phyloP scores from a whole-genome alignment of 2,797 vertebrate species.

The Chaunax sp. region DNA sequence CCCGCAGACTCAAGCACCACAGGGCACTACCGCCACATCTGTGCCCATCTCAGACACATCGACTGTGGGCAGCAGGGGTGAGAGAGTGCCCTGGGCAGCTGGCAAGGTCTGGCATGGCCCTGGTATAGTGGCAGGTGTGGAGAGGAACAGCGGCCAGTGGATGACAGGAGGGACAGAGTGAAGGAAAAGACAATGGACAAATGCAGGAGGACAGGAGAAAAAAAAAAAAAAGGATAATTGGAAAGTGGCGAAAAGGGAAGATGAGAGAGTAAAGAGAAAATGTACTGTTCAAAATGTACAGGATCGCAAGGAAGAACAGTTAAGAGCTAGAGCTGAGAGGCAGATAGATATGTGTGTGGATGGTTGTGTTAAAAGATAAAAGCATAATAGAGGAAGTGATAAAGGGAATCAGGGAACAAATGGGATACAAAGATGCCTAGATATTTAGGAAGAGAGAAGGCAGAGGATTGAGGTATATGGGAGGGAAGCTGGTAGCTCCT shows the following conservation, averaged over 20 bases:
- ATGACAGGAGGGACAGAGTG: constrained; percentile 51
- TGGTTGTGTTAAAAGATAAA: not conserved
- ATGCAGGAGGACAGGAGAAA: constrained; percentile 14
- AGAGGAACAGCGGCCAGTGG: constrained; percentile 64
- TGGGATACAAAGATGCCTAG: constrained; percentile 25
- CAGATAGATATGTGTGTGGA: not conserved
- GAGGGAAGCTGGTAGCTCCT: constrained; percentile 65
- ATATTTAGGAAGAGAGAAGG: constrained; percentile 29
- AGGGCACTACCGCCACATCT: constrained; percentile 81
- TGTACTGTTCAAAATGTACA: not conserved
- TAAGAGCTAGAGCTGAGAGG: not conserved
- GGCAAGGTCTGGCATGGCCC: constrained; percentile 70
- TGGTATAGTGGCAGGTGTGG: constrained; percentile 65
- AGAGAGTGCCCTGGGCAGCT: constrained; percentile 77
- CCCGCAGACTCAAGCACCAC: constrained; percentile 74
- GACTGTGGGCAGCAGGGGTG: constrained; percentile 74
- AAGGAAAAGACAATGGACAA: constrained; percentile 14
- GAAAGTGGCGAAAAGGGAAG: not conserved
- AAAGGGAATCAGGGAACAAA: not conserved
- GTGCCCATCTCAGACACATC: constrained; percentile 82
- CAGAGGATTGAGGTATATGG: constrained; percentile 28
- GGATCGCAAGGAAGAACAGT: not conserved
- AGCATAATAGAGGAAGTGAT: constrained; percentile 11
- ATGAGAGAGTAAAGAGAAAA: not conserved
- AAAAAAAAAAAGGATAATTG: not conserved